Evolutionary conservation across 1,140 invertebrate species (phyloP).

Genomic region (Drosophila repleta): DNA sequence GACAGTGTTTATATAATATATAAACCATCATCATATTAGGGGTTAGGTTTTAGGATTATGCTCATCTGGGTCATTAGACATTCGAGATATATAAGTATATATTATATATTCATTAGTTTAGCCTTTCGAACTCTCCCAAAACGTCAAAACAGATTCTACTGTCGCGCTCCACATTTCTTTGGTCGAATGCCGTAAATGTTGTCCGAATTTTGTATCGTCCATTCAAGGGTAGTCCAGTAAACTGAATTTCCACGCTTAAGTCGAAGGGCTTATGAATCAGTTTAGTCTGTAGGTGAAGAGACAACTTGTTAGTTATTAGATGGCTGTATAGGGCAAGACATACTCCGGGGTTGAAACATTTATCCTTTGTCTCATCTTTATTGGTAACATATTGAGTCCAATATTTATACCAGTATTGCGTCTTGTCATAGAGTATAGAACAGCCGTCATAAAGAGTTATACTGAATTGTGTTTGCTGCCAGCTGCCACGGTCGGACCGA

Average conservation of each 20-base stretch:
- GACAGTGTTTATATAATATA: too few relatives aligned
- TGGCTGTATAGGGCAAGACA: background rate
- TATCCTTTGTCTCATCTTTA: background rate
- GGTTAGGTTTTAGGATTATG: too few relatives aligned
- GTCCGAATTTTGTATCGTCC: background rate
- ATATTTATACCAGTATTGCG: constrained; percentile 15
- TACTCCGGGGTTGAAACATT: constrained; percentile 43
- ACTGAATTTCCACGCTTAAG: background rate
- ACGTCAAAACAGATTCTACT: background rate
- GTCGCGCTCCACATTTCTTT: background rate
- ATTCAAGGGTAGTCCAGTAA: background rate
- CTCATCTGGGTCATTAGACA: too few relatives aligned
- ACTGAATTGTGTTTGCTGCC: background rate
- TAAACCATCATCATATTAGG: too few relatives aligned
- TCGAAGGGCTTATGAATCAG: background rate
- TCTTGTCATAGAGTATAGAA: constrained; percentile 18
- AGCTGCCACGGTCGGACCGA: too few relatives aligned
- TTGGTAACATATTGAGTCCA: constrained; percentile 23
- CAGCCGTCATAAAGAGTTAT: background rate
- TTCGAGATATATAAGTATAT: too few relatives aligned
- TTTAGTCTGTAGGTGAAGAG: background rate
- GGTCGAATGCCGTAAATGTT: constrained; percentile 4
- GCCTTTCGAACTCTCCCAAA: background rate
- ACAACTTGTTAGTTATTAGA: background rate
- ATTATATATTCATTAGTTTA: background rate